These are phyloP conservation scores for Spatulosminthurus flaviceps DNA, from an alignment of 2,888 invertebrate species.

Conservation along the genomic window DNA sequence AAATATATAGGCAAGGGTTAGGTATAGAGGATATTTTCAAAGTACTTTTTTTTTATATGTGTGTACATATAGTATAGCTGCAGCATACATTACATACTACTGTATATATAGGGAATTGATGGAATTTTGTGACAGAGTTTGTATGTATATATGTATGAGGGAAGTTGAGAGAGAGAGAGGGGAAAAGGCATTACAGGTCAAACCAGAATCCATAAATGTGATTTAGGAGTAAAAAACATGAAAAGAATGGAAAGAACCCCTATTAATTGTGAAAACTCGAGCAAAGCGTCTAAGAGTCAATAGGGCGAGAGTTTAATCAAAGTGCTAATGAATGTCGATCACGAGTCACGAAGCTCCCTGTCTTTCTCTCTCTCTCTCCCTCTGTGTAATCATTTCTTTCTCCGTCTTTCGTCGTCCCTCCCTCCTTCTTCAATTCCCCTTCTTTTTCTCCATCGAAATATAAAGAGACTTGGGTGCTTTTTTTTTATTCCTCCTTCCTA, in stretches of 20 bases:
- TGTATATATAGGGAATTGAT: too few species aligned
- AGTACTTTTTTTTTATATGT: too few species aligned
- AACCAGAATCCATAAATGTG: slow-evolving; percentile 43
- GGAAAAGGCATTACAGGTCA: not conserved
- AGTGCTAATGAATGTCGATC: slow-evolving; percentile 46
- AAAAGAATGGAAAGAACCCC: slow-evolving; percentile 37
- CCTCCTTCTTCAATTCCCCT: slow-evolving; percentile 20
- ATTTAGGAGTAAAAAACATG: slow-evolving; percentile 40
- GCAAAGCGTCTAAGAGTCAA: slow-evolving; percentile 16
- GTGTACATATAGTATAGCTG: too few species aligned
- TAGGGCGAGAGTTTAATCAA: slow-evolving; percentile 45
- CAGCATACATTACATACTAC: too few species aligned
- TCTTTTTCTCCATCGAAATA: too few species aligned
- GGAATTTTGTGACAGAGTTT: too few species aligned
- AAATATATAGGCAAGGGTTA: too few species aligned
- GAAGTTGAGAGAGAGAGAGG: not conserved
- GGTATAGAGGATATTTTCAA: too few species aligned
- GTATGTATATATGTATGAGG: too few species aligned
- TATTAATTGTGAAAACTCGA: slow-evolving; percentile 36
- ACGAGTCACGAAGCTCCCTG: slow-evolving; percentile 32
- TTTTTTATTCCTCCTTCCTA: too few species aligned
- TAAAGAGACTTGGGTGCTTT: too few species aligned
- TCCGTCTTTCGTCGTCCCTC: not conserved
- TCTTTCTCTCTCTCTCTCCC: slow-evolving; percentile 9
- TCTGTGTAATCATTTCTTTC: not conserved